Base-by-base conservation (phyloP, 1,140 invertebrate genomes). In the Microplitis mediator region DNA sequence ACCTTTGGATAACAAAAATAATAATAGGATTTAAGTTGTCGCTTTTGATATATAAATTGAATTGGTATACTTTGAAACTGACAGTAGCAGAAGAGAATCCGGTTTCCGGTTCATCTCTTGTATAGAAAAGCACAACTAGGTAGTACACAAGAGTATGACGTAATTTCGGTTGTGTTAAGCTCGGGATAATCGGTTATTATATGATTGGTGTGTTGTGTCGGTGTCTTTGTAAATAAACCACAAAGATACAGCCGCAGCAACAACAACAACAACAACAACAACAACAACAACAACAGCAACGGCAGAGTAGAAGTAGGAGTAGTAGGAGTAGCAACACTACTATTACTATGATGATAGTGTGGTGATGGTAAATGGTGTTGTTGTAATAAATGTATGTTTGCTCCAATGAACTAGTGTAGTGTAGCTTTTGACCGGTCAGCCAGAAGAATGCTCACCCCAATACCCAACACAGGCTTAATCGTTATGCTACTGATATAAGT, bases 351-450 rank as follows among this genome's bases (percentile, higher is more conserved):
- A 45, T 45, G 39, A 45, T 71, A n/a, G 32, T 71, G 23, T n/a
- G 13, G 32, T 39, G 45, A 13, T 63, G 35, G 52, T 45, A 45
- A 45, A 45, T 45, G 39, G 39, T 54, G 64, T 52, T 54, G 45
- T 51, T 35, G 52, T 16, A 23, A 60, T 50, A 71, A 66, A 64
- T 51, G 34, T 64, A 54, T 62, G 60, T 51, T 56, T 71, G 69
- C 50, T 71, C 69, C 23, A 69, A 39, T 35, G 66, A 16, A n/a
- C 4, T 34, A 34, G 13, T 14, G n/a, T 13, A 35, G 11, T 54
- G 31, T 45, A 16, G 54, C 71, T 77, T 79, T 80, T 80, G 79
- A 80, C 74, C 75, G 62, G 8, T 69, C 79, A 75, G 61, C 75
- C 60, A 78, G 78, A 80, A 80, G 60, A 63, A 71, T 62, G 62